A percentile compares a stretch with the other conserved stretches of the same genome.
These are phyloP conservation scores for Ahaetulla prasina DNA, from an alignment of 2,113 vertebrate genomes.

Conservation along the genomic window DNA sequence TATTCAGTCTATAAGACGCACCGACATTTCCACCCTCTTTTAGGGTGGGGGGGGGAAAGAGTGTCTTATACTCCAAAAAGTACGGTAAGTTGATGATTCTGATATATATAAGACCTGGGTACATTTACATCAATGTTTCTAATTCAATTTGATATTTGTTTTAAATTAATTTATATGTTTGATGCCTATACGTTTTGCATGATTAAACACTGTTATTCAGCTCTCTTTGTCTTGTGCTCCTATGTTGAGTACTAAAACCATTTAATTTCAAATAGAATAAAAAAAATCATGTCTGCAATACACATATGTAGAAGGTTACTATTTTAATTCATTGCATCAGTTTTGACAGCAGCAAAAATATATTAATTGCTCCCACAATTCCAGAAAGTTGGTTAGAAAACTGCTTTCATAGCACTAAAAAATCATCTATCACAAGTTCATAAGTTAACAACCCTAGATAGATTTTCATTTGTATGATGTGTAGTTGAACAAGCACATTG, in stretches of 20 bases:
- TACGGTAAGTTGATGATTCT: not conserved
- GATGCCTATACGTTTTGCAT: not conserved
- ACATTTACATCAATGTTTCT: not conserved
- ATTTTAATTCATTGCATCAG: not conserved
- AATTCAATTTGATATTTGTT: not conserved
- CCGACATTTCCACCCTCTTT: too few relatives aligned
- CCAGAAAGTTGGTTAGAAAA: not conserved
- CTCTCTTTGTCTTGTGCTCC: not conserved
- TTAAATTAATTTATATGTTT: not conserved
- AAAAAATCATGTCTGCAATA: not conserved
- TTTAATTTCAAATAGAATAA: not conserved
- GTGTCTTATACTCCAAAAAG: too few relatives aligned
- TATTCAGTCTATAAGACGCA: too few relatives aligned
- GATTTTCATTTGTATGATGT: not conserved
- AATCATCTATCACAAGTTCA: not conserved
- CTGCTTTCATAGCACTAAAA: not conserved
- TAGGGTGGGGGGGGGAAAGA: too few relatives aligned
- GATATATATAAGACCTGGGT: not conserved
- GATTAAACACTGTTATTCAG: not conserved
- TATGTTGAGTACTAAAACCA: not conserved
- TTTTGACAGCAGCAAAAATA: not conserved
- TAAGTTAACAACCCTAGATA: not conserved
- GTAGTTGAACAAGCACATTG: not conserved
- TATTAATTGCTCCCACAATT: not conserved
- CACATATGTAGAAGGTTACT: not conserved